Evolutionary conservation across 2,888 invertebrate species (phyloP).

Genomic region (Smittia sp.): DNA sequence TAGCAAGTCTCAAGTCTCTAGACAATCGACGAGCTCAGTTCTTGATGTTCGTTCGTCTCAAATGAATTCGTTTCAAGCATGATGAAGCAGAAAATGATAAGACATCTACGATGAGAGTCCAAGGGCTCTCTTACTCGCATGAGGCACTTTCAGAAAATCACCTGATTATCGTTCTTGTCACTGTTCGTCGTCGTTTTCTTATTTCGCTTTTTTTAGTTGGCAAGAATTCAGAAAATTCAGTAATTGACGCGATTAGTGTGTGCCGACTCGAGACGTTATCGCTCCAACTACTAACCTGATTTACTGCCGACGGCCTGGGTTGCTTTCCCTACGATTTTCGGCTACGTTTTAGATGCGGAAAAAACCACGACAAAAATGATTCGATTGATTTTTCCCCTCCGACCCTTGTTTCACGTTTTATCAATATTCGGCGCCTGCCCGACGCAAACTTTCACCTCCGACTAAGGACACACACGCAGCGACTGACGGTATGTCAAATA

Average conservation of each 20-base stretch:
- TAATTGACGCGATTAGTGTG: background rate
- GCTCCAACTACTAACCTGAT: background rate
- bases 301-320: background rate
- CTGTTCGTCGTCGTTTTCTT: background rate
- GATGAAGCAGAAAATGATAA: constrained; percentile 25
- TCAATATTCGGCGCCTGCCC: background rate
- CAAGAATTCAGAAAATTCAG: constrained; percentile 3
- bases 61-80: constrained; percentile 26
- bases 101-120: background rate
- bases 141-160: background rate
- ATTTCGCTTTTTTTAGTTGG: background rate
- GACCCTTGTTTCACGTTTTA: constrained; percentile 1
- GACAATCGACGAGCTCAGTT: too few relatives aligned
- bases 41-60: too few relatives aligned
- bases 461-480: too few relatives aligned
- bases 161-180: background rate
- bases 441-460: too few relatives aligned
- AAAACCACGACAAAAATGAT: constrained; percentile 13
- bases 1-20: too few relatives aligned
- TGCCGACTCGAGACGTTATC: background rate
- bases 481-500: background rate
- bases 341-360: background rate
- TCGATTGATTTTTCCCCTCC: constrained; percentile 6
- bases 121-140: background rate
- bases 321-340: background rate